Conservation (phyloP, 1,140 invertebrate genomes). For the Psilanteris sp. region DNA sequence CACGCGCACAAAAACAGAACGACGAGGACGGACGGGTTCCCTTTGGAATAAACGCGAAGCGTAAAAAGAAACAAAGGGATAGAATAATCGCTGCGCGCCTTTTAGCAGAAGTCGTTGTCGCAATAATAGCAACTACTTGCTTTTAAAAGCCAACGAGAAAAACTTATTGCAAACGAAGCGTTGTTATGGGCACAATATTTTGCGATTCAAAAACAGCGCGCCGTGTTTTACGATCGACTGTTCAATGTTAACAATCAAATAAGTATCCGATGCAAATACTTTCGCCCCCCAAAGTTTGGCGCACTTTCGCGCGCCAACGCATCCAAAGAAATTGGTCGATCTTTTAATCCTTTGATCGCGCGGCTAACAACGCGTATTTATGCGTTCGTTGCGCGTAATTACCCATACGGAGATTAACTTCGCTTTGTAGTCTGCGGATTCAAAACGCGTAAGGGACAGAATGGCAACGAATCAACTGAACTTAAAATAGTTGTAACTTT, state of each 20-base stretch:
- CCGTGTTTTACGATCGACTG: too few species aligned
- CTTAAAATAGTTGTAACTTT: slow-evolving; percentile 19
- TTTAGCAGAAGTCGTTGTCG: slow-evolving; percentile 42
- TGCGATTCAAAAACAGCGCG: too few species aligned
- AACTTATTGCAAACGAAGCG: too few species aligned
- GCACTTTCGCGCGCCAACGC: slow-evolving; percentile 24
- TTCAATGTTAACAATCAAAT: too few species aligned
- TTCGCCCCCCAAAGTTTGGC: slow-evolving; percentile 1
- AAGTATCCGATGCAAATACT: too few species aligned
- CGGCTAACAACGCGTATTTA: slow-evolving; percentile 76
- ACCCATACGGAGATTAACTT: slow-evolving; percentile 69
- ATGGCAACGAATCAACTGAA: slow-evolving; percentile 6
- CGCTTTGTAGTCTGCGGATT: slow-evolving; percentile 15
- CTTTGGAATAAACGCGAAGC: slow-evolving; percentile 47
- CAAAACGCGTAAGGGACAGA: slow-evolving; percentile 20
- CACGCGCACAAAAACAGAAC: slow-evolving; percentile 31
- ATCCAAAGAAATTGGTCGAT: slow-evolving; percentile 67
- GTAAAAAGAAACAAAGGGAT: slow-evolving; percentile 57
- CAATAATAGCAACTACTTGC: slow-evolving; percentile 47
- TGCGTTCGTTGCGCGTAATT: slow-evolving; percentile 73
- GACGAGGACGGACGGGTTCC: slow-evolving; percentile 22
- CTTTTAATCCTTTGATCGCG: slow-evolving; percentile 68
- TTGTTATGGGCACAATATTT: too few species aligned
- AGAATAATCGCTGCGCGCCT: slow-evolving; percentile 48
- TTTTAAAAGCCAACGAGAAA: too few species aligned